Conservation (phyloP, 2,888 invertebrate species). For the Psococerastis gibbosa region DNA sequence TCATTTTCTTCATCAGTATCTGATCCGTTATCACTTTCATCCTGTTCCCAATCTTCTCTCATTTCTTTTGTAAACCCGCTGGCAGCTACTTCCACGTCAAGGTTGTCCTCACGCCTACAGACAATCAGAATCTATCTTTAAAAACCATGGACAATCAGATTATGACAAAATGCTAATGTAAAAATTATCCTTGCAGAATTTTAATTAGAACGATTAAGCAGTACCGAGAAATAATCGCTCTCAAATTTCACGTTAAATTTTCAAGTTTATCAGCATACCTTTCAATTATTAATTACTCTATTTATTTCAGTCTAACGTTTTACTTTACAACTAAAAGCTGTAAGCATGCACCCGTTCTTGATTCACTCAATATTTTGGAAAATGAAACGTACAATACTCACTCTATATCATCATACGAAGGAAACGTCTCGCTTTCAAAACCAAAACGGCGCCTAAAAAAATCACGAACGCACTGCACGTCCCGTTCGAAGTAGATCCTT, state of each 20-base stretch:
- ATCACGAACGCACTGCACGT: slow-evolving; percentile 77
- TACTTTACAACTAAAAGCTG: too few relatives aligned
- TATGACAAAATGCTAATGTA: too few relatives aligned
- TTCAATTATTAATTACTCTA: not conserved
- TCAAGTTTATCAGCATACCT: not conserved
- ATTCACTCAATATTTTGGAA: too few relatives aligned
- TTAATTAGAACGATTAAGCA: too few relatives aligned
- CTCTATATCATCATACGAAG: slow-evolving; percentile 49
- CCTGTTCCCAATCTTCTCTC: slow-evolving; percentile 44
- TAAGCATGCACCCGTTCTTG: too few relatives aligned
- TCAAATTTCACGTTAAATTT: too few relatives aligned
- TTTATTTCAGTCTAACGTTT: too few relatives aligned
- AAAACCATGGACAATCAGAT: too few relatives aligned
- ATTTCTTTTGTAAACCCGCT: slow-evolving; percentile 74
- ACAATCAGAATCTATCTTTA: slow-evolving; percentile 11
- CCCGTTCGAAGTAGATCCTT: slow-evolving; percentile 79
- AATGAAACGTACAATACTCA: slow-evolving; percentile 22
- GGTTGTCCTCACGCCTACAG: slow-evolving; percentile 50
- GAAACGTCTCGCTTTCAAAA: slow-evolving; percentile 69
- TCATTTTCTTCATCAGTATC: slow-evolving; percentile 22
- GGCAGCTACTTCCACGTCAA: slow-evolving; percentile 80
- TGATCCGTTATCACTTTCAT: slow-evolving; percentile 24
- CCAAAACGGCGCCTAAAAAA: slow-evolving; percentile 80
- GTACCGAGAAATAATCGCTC: too few relatives aligned
- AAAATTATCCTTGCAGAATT: too few relatives aligned